Evolutionary conservation across 2,797 vertebrate genomes (phyloP).

Genomic region (Cephalopachus bancanus): DNA sequence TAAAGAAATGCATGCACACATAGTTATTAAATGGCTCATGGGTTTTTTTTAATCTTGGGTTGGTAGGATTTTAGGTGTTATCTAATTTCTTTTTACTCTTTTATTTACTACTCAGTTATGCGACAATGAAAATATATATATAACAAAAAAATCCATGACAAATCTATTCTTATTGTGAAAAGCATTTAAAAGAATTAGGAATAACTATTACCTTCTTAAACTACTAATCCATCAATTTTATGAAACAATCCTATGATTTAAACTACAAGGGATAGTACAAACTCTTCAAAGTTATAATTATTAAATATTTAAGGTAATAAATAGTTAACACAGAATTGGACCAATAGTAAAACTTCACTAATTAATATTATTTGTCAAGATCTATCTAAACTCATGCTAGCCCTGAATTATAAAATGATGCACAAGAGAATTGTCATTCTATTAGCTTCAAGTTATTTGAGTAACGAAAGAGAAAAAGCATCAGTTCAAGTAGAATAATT

Average conservation of each 20-base stretch:
- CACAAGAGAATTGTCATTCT: constrained; percentile 2
- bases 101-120: neutral
- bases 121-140: neutral
- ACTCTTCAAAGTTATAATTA: neutral
- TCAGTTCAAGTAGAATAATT: neutral
- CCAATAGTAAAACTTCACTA: neutral
- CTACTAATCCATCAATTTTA: neutral
- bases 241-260: neutral
- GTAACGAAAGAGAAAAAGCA: neutral
- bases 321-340: neutral
- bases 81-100: neutral
- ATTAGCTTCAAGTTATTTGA: neutral
- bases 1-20: neutral
- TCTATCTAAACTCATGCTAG: neutral
- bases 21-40: neutral
- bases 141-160: neutral
- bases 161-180: neutral
- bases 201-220: neutral
- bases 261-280: neutral
- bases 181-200: neutral
- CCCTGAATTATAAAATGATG: neutral
- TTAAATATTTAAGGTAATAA: neutral
- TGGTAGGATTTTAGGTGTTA: neutral
- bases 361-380: constrained; percentile 25
- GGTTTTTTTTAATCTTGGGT: neutral